A percentile compares a stretch with the other conserved stretches of the same genome.
Evolutionary conservation across 2,888 invertebrate genomes (phyloP).

Genomic region (Hybos culiciformis): DNA sequence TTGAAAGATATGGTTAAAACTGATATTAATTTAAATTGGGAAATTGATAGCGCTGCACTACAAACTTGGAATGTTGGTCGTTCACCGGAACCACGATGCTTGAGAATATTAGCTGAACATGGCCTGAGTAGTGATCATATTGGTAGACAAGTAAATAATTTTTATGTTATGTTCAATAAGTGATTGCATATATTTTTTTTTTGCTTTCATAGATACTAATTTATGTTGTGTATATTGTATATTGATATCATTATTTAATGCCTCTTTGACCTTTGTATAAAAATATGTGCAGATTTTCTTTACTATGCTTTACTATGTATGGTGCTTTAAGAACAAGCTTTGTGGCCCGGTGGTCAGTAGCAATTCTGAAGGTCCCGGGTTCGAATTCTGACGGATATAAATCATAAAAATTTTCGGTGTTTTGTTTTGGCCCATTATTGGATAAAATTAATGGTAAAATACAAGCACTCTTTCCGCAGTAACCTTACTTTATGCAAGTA

Average conservation of each 20-base stretch:
- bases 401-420: too few species aligned
- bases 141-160: slow-evolving; percentile 40
- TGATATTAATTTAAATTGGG: slow-evolving; percentile 48
- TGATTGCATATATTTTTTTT: neutral
- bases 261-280: neutral
- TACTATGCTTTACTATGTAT: too few species aligned
- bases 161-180: neutral
- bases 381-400: too few species aligned
- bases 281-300: neutral
- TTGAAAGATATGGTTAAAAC: slow-evolving; percentile 38
- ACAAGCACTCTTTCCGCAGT: too few species aligned
- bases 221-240: neutral
- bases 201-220: neutral
- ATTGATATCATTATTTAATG: neutral
- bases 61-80: slow-evolving; percentile 75
- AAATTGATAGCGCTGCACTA: slow-evolving; percentile 78
- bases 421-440: too few species aligned
- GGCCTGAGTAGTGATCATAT: slow-evolving; percentile 46
- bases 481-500: too few species aligned
- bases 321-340: too few species aligned
- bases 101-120: slow-evolving; percentile 41
- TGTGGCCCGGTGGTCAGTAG: too few species aligned
- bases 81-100: slow-evolving; percentile 55
- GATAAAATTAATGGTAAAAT: too few species aligned
- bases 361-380: too few species aligned